phyloP scores from a whole-genome alignment of 2,888 invertebrate genomes.

The Pheosia gnoma region DNA sequence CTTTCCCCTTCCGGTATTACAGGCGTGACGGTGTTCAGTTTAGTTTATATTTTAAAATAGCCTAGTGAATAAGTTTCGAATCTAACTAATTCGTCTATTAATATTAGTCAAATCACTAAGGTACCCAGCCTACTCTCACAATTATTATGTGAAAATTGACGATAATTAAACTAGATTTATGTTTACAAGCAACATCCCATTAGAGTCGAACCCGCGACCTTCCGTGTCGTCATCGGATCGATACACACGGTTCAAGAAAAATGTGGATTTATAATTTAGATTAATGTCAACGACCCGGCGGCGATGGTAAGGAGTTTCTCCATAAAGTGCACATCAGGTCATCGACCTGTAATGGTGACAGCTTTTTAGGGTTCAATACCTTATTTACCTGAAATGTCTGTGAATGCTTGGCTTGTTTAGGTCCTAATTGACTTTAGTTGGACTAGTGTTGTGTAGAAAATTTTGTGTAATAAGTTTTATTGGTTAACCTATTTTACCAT shows the following conservation, averaged over 20 bases:
- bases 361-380: slow-evolving; percentile 17
- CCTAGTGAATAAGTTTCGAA: too few species aligned
- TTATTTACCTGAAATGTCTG: slow-evolving; percentile 5
- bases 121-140: not conserved
- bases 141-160: not conserved
- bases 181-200: slow-evolving; percentile 7
- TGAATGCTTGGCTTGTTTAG: too few species aligned
- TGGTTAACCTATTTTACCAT: too few species aligned
- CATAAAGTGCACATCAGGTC: slow-evolving; percentile 33
- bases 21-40: too few species aligned
- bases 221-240: slow-evolving; percentile 25
- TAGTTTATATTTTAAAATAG: too few species aligned
- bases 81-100: too few species aligned
- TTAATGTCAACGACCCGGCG: slow-evolving; percentile 27
- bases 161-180: slow-evolving; percentile 7
- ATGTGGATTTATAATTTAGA: slow-evolving; percentile 36
- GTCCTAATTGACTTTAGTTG: too few species aligned
- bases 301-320: slow-evolving; percentile 30
- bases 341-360: slow-evolving; percentile 33
- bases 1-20: too few species aligned
- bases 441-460: too few species aligned
- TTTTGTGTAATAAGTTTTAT: too few species aligned
- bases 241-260: slow-evolving; percentile 34
- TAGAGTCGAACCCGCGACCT: slow-evolving; percentile 27
- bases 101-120: too few species aligned